Conservation (phyloP, 1,140 invertebrate genomes). For the Aphelenchoides avenae region DNA sequence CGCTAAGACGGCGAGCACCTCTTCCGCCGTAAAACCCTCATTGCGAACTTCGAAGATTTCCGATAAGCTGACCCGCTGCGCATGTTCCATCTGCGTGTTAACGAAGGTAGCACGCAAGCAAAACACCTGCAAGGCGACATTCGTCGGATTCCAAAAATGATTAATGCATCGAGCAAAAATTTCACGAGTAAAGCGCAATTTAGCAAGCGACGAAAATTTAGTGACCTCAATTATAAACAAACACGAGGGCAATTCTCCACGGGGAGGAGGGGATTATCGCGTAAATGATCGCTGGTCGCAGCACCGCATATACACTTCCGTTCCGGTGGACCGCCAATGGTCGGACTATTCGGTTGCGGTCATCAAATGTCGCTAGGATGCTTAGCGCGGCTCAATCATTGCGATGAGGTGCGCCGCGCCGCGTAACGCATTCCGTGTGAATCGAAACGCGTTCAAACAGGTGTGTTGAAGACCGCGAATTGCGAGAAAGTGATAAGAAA, state of each 20-base stretch:
- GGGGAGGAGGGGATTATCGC: not conserved
- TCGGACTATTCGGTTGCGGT: too few species aligned
- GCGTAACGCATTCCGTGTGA: too few species aligned
- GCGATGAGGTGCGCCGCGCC: too few species aligned
- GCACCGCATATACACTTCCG: too few species aligned
- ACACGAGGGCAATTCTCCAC: not conserved
- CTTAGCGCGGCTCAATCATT: too few species aligned
- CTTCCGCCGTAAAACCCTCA: slow-evolving; percentile 18
- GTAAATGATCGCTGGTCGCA: too few species aligned
- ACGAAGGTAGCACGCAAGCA: not conserved
- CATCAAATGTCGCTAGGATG: too few species aligned
- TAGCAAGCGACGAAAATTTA: not conserved
- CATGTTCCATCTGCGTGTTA: slow-evolving; percentile 3
- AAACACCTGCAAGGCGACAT: not conserved
- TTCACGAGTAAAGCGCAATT: not conserved
- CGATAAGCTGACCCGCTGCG: slow-evolving; percentile 27
- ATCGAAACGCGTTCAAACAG: too few species aligned
- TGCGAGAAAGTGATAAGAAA: too few species aligned
- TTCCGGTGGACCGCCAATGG: too few species aligned
- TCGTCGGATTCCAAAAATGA: not conserved
- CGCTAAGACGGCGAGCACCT: slow-evolving; percentile 30
- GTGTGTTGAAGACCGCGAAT: too few species aligned
- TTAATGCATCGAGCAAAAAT: not conserved
- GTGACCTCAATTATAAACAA: slow-evolving; percentile 1
- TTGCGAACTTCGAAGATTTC: slow-evolving; percentile 38